Conservation (phyloP, 2,888 invertebrate genomes). For the Trissolcus japonicus region DNA sequence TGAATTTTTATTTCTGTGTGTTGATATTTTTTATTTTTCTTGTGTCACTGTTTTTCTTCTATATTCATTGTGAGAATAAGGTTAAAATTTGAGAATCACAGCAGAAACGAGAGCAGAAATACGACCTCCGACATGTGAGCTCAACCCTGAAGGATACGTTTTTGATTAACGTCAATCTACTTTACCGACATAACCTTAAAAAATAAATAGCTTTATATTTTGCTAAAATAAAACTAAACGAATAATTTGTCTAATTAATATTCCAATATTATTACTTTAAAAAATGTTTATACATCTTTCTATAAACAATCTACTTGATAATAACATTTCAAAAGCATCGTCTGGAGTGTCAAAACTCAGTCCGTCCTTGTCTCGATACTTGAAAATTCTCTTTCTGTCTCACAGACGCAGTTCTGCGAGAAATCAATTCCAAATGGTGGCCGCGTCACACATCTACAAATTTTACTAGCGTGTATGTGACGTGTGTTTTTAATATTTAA, state of each 20-base stretch:
- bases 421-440: slow-evolving; percentile 2
- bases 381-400: background rate
- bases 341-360: background rate
- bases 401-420: background rate
- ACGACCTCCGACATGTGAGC: no score
- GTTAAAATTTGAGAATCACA: no score
- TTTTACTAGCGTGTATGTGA: slow-evolving; percentile 22
- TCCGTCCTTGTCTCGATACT: background rate
- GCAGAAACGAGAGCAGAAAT: no score
- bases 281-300: background rate
- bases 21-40: background rate
- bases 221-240: no score
- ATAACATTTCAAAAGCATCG: background rate
- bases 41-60: no score
- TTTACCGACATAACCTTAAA: no score
- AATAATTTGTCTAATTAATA: no score
- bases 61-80: no score
- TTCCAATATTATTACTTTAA: no score
- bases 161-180: no score
- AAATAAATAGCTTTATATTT: no score
- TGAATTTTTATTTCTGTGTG: background rate
- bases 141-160: no score
- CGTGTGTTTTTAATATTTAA: slow-evolving; percentile 46
- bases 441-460: slow-evolving; percentile 3
- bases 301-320: background rate